Conservation (phyloP, 2,888 invertebrate genomes). For the Perizoma flavofasciatum region DNA sequence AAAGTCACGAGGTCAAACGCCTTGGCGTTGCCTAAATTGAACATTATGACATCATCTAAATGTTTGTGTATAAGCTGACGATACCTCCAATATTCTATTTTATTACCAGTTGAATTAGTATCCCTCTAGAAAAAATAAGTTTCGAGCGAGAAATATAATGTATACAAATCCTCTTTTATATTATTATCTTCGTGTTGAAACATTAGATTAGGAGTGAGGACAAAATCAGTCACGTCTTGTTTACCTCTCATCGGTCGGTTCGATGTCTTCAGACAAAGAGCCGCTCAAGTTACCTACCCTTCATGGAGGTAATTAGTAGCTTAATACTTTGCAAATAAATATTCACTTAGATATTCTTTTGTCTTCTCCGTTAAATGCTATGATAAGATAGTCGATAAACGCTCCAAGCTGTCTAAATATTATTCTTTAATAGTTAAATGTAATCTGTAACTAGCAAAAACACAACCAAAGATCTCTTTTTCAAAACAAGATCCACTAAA, state of each 20-base stretch:
- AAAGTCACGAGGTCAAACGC: conserved; percentile 68
- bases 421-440: no score
- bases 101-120: conserved; percentile 8
- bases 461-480: no score
- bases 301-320: conserved; percentile 43
- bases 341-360: background rate
- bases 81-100: background rate
- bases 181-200: conserved; percentile 26
- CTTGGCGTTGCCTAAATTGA: conserved; percentile 74
- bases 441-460: no score
- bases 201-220: conserved; percentile 49
- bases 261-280: conserved; percentile 62
- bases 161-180: conserved; percentile 13
- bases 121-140: background rate
- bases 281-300: conserved; percentile 48
- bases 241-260: conserved; percentile 53
- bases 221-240: conserved; percentile 61
- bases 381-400: no score
- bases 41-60: conserved; percentile 38
- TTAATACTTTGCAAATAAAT: conserved; percentile 26
- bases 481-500: no score
- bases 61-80: no score
- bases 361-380: no score
- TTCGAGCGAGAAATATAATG: conserved; percentile 10
- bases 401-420: no score